Evolutionary conservation across 2,113 vertebrate genomes (phyloP).

Genomic region (Nematolebias whitei): DNA sequence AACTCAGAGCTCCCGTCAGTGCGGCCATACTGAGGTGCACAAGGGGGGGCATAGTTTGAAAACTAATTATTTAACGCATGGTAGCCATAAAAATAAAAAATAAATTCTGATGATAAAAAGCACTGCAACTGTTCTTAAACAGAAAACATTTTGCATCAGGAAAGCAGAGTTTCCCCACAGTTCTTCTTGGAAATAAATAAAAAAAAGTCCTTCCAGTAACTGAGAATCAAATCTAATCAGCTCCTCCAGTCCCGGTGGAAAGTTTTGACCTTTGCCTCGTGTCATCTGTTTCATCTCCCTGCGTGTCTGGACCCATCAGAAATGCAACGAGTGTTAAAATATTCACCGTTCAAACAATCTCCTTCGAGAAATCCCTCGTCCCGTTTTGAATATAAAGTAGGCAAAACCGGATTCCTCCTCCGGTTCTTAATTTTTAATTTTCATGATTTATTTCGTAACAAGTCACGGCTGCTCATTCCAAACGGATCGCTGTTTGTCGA

Average conservation of each 20-base stretch:
- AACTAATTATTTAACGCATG: too few species aligned
- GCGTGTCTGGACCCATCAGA: constrained; percentile 16
- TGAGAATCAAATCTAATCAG: constrained; percentile 18
- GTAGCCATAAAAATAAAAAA: too few species aligned
- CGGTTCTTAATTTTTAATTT: constrained; percentile 20
- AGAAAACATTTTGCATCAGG: too few species aligned
- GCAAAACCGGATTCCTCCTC: background rate
- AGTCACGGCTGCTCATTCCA: constrained; percentile 1
- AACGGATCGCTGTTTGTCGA: background rate
- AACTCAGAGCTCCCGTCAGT: too few species aligned
- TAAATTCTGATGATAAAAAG: too few species aligned
- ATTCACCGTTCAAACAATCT: constrained; percentile 36
- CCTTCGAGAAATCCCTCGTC: constrained; percentile 20
- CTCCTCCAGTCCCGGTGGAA: constrained; percentile 9
- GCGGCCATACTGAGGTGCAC: too few species aligned
- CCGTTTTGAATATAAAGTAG: constrained; percentile 39
- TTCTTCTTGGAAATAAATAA: too few species aligned
- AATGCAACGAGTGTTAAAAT: constrained; percentile 47
- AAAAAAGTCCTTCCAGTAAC: background rate
- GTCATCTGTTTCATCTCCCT: constrained; percentile 33
- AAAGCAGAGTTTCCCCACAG: too few species aligned
- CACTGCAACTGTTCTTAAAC: too few species aligned
- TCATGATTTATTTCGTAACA: constrained; percentile 21
- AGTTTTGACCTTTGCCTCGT: constrained; percentile 46
- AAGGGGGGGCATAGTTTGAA: too few species aligned